Evolutionary conservation across 2,797 vertebrate genomes (phyloP), one percentile per base, ranked within the genome.

Genomic region (Enteromius argenteus): DNA sequence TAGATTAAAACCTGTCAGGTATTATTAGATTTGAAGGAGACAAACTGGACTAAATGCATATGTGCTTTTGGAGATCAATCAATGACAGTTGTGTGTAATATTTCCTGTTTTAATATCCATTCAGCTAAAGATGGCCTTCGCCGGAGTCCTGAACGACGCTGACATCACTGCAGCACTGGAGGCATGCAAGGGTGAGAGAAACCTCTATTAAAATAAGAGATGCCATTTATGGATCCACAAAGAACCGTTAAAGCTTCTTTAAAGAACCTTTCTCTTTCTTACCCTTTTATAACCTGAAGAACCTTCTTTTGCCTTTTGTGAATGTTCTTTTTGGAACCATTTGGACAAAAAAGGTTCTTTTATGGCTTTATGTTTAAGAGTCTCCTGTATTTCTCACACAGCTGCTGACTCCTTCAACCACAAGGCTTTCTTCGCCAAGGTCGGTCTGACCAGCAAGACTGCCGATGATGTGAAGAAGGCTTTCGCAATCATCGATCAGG

Each of bases 401-500:
- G 96, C 88, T 87, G 92, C 90, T 19, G 96, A 94, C 81, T 92
- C 92, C 67, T 97, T 98, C 91, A n/a, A 94, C 81, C 92, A 95
- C 91, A 93, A 94, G 91, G 79, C 86, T 71, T 96, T 97, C 92
- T 96, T 96, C 89, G 78, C 85, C 27, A 86, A 37, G 56, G 81
- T 95, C 6, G 96, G 96, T 39, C 90, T 97, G 91, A 0, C 88
- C 15, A 85, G 80, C 87, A 96, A 96, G 90, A 88, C 91, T 19
- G 2, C 84, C 0, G 95, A 91, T 0, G 93, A 95, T 0, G 84
- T 96, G 83, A 95, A 95, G 91, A 93, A 90, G 90, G 94, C 96
- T 81, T 97, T 97, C 86, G 27, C 1, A 53, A 94, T 96, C 92
- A 94, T 97, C 37, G 96, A 97, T 90, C 95, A 95, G 92, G 96